Evolutionary conservation across 2,888 invertebrate species (phyloP), one percentile per base, ranked within the genome.

Genomic region (Leucania comma): DNA sequence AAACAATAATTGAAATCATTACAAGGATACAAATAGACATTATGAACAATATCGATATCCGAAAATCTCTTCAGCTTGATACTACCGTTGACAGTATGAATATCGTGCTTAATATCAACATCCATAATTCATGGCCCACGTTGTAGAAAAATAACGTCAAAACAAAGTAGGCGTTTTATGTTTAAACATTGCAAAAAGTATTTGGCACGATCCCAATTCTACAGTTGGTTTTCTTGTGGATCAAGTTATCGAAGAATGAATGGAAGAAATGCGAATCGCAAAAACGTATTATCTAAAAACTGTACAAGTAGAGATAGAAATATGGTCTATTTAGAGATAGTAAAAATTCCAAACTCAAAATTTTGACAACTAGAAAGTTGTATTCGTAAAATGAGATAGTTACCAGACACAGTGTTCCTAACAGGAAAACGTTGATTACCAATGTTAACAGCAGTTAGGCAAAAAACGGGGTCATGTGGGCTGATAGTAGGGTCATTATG

Each of bases 401-500:
- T 26, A 75, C 65, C 73, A 84, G 71, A 72, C 73, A 84, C 72
- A 38, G 77, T 80, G 75, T 79, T 72, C 35, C 71, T 74, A 83
- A 79, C 86, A 89, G 88, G 87, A 88, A 88, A 89, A 87, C 73
- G 73, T 73, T 77, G 81, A 77, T 81, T 75, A 78, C 68, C 77
- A 83, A 82, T 75, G 78, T 84, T 86, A 85, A 85, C 76, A 81
- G 68, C 69, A 64, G 78, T 84, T 87, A 88, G 85, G 82, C 83
- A 90, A 91, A 84, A 92, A 93, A 90, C 89, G 88, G 88, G 93
- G 93, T 89, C 91, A 91, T 89, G 88, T 89, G 89, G 89, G 90
- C 89, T 91, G 89, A 91, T 90, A 91, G 88, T 87, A 82, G 89
- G 90, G 91, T 90, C 90, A 90, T 93, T 94, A 94, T 94, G 94